Evolutionary conservation across 2,888 invertebrate genomes (phyloP).

Genomic region (Labia minor): DNA sequence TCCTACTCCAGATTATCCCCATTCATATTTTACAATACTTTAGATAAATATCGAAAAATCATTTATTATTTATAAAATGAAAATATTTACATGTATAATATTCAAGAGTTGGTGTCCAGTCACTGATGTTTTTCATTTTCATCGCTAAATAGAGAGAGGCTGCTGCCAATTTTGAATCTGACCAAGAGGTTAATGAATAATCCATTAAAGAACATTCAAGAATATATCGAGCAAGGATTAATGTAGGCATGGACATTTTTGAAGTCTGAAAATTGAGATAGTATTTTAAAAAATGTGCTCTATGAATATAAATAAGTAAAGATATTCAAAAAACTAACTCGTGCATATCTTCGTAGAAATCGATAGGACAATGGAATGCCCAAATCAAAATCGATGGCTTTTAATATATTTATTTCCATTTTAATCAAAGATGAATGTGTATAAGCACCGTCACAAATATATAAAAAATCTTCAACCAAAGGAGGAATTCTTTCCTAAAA

Average conservation of each 20-base stretch:
- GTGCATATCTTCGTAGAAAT: constrained; percentile 87
- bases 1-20: too few relatives aligned
- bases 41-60: too few relatives aligned
- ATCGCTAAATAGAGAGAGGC: constrained; percentile 80
- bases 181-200: constrained; percentile 62
- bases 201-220: constrained; percentile 89
- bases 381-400: constrained; percentile 75
- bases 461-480: constrained; percentile 91
- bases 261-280: constrained; percentile 50
- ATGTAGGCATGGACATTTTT: constrained; percentile 75
- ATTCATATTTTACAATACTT: too few relatives aligned
- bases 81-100: constrained; percentile 58
- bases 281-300: constrained; percentile 13
- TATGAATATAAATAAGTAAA: constrained; percentile 16
- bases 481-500: too few relatives aligned
- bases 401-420: constrained; percentile 84
- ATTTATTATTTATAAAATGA: too few relatives aligned
- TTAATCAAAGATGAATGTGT: constrained; percentile 66
- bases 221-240: constrained; percentile 89
- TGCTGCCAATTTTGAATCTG: constrained; percentile 85
- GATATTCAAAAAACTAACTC: constrained; percentile 63
- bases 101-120: constrained; percentile 62
- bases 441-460: constrained; percentile 95
- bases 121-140: constrained; percentile 65
- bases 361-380: constrained; percentile 95